Percentiles rank a stretch among this genome's conserved stretches.
Evolutionary conservation across 2,888 invertebrate species (phyloP).

Genomic region (Amiota minor): DNA sequence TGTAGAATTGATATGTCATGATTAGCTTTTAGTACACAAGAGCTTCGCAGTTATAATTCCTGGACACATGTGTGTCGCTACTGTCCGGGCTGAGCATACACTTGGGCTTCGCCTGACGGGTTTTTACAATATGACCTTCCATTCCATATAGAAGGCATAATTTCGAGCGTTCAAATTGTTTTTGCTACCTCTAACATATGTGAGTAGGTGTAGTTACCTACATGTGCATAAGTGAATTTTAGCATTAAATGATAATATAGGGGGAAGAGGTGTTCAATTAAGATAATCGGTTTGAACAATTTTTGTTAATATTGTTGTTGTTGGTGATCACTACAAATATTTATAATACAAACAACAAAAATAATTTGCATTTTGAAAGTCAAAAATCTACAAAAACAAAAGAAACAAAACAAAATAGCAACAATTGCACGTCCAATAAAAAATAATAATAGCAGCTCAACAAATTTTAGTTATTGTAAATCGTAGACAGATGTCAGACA

Average conservation of each 20-base stretch:
- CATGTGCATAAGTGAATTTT: neutral
- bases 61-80: no score
- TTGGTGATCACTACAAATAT: neutral
- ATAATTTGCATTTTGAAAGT: conserved; percentile 53
- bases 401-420: conserved; percentile 26
- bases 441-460: conserved; percentile 36
- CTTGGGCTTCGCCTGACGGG: no score
- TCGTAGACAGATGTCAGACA: conserved; percentile 42
- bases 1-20: no score
- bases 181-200: no score
- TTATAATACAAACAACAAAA: neutral
- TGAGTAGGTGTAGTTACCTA: no score
- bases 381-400: neutral
- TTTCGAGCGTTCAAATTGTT: no score
- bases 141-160: no score
- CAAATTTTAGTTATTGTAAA: conserved; percentile 10
- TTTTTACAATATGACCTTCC: no score
- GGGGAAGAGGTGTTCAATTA: neutral
- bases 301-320: neutral
- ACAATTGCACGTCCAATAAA: conserved; percentile 31
- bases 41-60: no score
- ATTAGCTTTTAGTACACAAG: no score
- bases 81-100: no score
- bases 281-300: neutral
- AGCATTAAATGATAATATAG: conserved; percentile 51